These are phyloP conservation scores for Dioctria rufipes DNA, from an alignment of 2,888 invertebrate genomes.

Conservation along the genomic window DNA sequence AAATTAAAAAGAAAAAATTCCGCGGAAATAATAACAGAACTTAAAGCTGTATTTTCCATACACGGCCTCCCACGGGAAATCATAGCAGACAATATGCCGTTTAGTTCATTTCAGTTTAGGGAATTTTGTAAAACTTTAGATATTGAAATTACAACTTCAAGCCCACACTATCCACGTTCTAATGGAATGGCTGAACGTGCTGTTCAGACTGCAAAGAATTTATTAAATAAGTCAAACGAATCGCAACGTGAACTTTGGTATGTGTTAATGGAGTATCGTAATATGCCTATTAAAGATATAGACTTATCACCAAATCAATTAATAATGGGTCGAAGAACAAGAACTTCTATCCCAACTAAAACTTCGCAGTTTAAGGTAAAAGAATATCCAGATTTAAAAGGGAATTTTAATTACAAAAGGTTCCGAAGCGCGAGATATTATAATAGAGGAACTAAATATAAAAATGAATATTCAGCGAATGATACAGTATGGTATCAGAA, in stretches of 20 bases:
- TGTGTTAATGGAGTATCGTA: background rate
- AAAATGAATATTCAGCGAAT: too few species aligned
- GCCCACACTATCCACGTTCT: constrained; percentile 60
- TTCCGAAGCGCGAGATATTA: too few species aligned
- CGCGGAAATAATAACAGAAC: background rate
- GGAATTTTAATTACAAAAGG: too few species aligned
- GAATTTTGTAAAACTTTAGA: constrained; percentile 60
- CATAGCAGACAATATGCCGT: constrained; percentile 61
- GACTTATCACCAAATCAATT: background rate
- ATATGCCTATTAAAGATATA: constrained; percentile 1
- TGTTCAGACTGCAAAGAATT: background rate
- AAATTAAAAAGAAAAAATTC: constrained; percentile 10
- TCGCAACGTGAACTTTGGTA: background rate
- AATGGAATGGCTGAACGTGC: constrained; percentile 62
- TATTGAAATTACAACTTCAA: constrained; percentile 11
- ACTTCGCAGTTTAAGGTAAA: too few species aligned
- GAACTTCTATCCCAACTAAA: too few species aligned
- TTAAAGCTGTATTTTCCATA: background rate
- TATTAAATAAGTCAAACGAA: background rate
- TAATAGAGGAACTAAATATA: too few species aligned
- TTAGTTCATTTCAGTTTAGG: constrained; percentile 59
- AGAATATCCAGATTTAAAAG: too few species aligned
- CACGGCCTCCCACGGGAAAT: constrained; percentile 59
- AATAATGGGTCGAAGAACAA: background rate
- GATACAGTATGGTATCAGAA: too few species aligned